Base-by-base conservation (phyloP, 2,113 vertebrate genomes). In the Corydoras maculifer region DNA sequence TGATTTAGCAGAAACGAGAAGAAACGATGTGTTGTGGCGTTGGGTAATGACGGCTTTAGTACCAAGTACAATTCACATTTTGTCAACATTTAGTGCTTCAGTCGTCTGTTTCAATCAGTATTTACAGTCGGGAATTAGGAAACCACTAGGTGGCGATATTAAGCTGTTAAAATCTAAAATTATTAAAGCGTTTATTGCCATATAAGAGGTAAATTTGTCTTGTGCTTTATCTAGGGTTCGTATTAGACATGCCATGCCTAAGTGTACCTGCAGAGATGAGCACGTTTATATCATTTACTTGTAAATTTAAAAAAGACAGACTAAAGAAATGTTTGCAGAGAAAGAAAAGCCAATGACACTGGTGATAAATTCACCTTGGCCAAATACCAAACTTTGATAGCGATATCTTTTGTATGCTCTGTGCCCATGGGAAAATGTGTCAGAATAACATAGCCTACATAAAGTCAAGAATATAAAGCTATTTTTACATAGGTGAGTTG, bases 91-190 rank as follows among this genome's bases (percentile, higher is more conserved):
- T 58, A 65, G 49, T 66, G 13, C 63, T 73, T 69, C 48, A 60
- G 75, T 72, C 58, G 61, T 10, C 68, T 43, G 8, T 30, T 70
- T 15, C 9, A 59, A 58, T 63, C 10, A 18, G 6, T 8, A 10
- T 49, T 35, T 13, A 18, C 11, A 66, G 5, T 11, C 57, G 31
- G 18, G 14, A 8, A n/a, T n/a, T 10, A 1, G 10, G 50, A 0
- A 65, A 30, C 75, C 78, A 75, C 69, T 67, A 65, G 69, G 78
- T 65, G 78, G 78, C 67, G 78, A 61, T 67, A 75, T 80, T 75
- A 66, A 70, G 75, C 78, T 55, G 54, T 57, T 57, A n/a, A 53
- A 53, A 53, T 53, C 13, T 14, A 53, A 10, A 53, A 10, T 14
- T 14, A 53, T 12, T 53, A 53, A 53, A 10, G 35, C 3, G n/a